Percentiles rank a stretch among this genome's conserved stretches.
phyloP scores from a whole-genome alignment of 1,140 invertebrate species.

The Eriosoma lanigerum region DNA sequence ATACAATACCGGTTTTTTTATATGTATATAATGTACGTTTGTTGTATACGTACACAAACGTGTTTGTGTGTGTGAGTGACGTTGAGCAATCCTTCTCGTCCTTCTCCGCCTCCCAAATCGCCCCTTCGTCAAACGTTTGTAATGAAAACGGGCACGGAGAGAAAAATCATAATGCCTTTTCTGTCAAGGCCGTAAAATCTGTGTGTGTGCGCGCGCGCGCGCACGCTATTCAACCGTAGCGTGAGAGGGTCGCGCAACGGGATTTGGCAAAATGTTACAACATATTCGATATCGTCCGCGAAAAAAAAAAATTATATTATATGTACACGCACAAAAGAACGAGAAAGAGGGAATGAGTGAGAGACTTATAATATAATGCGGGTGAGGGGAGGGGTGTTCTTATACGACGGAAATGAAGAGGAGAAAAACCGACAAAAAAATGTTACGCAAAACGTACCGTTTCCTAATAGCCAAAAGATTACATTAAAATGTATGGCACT shows the following conservation, averaged over 20 bases:
- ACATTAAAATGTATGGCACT: neutral
- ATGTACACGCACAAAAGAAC: neutral
- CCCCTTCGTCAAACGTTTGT: neutral
- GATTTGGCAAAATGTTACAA: conserved; percentile 49
- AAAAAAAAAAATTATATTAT: too few relatives aligned
- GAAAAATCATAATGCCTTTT: conserved; percentile 24
- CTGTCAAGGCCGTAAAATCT: conserved; percentile 40
- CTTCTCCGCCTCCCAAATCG: neutral
- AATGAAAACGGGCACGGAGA: neutral
- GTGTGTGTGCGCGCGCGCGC: neutral
- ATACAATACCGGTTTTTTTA: conserved; percentile 34
- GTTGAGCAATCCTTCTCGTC: conserved; percentile 19
- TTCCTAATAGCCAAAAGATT: conserved; percentile 39
- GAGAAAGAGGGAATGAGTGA: too few relatives aligned
- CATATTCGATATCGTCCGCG: conserved; percentile 14
- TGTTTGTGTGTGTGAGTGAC: too few relatives aligned
- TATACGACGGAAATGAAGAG: neutral
- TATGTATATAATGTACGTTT: too few relatives aligned
- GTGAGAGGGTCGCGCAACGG: conserved; percentile 37
- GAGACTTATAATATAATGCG: too few relatives aligned
- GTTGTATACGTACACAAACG: neutral
- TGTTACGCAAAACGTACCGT: conserved; percentile 41
- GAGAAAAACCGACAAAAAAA: conserved; percentile 2
- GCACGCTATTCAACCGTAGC: too few relatives aligned
- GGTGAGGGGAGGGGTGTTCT: neutral